Evolutionary conservation across 2,113 vertebrate genomes (phyloP).

Genomic region (Anser brachyrhynchus): DNA sequence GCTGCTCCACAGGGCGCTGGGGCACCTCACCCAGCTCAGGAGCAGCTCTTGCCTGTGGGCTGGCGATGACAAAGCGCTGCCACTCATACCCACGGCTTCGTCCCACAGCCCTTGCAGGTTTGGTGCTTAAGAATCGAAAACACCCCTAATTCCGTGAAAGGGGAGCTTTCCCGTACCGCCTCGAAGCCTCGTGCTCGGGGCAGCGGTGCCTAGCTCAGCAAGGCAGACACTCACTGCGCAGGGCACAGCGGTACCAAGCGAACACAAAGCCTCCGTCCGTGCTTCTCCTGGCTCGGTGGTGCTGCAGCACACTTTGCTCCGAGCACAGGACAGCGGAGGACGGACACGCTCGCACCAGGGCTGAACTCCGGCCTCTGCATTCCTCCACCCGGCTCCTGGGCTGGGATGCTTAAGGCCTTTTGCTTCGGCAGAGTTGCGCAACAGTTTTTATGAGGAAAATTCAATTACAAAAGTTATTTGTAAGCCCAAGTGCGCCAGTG

Average conservation of each 20-base stretch:
- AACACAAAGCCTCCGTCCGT: not conserved
- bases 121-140: accelerated
- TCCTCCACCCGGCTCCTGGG: not conserved
- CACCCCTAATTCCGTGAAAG: too few relatives aligned
- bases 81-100: not conserved
- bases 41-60: not conserved
- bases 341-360: accelerated
- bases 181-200: not conserved
- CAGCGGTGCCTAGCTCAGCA: not conserved
- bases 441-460: not conserved
- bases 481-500: not conserved
- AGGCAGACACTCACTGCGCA: not conserved
- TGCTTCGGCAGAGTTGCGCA: conserved; percentile 13
- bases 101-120: not conserved
- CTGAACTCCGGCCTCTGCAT: not conserved
- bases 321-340: not conserved
- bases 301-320: not conserved
- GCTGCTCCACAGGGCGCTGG: accelerated
- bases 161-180: accelerated
- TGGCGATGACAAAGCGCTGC: not conserved
- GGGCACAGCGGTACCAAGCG: not conserved
- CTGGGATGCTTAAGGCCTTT: not conserved
- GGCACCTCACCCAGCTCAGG: not conserved
- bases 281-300: not conserved
- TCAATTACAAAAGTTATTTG: conserved; percentile 30